These are phyloP conservation scores for Saimiri boliviensis DNA, from an alignment of 2,113 vertebrate species.

Conservation along the genomic window DNA sequence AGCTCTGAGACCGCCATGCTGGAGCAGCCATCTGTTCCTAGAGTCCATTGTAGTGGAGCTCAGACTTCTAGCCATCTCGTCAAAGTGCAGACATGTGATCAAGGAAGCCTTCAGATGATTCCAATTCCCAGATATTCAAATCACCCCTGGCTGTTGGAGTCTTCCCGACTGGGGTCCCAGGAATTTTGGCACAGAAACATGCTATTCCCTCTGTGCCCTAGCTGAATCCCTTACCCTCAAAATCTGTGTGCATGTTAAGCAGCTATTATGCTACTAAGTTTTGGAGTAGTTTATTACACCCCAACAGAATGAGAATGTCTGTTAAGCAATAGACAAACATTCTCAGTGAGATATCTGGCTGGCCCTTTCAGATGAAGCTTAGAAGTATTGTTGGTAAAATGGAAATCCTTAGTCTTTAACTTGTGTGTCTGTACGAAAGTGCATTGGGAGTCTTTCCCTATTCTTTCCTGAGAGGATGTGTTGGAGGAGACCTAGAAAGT, in stretches of 20 bases:
- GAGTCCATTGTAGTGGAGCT: background rate
- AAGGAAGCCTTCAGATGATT: background rate
- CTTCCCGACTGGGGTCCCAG: background rate
- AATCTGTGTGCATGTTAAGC: background rate
- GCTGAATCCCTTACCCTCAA: background rate
- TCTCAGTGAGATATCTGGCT: background rate
- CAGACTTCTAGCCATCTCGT: fast-evolving
- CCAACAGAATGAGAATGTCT: too few species aligned
- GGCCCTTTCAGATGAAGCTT: background rate
- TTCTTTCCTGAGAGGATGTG: background rate
- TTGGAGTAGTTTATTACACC: background rate
- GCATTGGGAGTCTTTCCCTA: background rate
- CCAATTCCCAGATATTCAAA: background rate
- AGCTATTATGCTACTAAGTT: background rate
- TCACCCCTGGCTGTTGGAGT: background rate
- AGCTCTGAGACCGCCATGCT: background rate
- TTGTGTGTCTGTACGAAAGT: background rate
- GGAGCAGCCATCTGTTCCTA: background rate
- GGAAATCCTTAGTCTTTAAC: background rate
- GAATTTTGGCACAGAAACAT: background rate
- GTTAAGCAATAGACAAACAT: background rate
- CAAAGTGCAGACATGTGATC: background rate
- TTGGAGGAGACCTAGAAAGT: background rate
- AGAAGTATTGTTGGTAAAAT: background rate
- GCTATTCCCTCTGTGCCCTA: background rate